phyloP scores from a whole-genome alignment of 2,113 vertebrate genomes.

The Cervus canadensis region DNA sequence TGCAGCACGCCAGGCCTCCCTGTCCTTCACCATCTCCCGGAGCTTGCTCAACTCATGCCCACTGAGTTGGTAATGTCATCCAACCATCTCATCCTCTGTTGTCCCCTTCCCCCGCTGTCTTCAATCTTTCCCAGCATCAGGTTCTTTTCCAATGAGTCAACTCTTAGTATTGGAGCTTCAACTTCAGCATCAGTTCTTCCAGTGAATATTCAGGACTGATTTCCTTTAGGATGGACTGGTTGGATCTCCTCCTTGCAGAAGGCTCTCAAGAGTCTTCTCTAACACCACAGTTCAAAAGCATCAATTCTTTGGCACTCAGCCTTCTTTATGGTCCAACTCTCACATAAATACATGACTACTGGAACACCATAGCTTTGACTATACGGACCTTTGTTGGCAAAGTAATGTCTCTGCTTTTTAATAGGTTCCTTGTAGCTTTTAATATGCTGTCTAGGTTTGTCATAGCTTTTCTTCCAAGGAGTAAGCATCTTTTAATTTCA shows the following conservation, averaged over 20 bases:
- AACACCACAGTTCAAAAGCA: neutral
- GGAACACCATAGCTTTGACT: neutral
- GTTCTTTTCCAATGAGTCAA: neutral
- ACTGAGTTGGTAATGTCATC: neutral
- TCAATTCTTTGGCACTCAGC: neutral
- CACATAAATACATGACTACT: neutral
- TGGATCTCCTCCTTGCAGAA: neutral
- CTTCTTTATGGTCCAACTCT: neutral
- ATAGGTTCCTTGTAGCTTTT: neutral
- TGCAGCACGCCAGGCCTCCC: neutral
- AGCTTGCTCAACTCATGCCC: neutral
- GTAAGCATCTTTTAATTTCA: neutral
- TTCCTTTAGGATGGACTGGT: neutral
- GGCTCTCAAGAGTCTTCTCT: neutral
- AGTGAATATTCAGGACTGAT: neutral
- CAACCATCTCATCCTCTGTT: neutral
- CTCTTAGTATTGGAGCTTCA: neutral
- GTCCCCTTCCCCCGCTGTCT: neutral
- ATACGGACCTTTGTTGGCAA: neutral
- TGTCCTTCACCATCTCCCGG: neutral
- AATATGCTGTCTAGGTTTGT: neutral
- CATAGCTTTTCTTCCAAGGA: neutral
- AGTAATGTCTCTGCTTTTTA: neutral
- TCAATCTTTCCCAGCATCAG: neutral
- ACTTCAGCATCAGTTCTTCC: neutral